Evolutionary conservation across 1,140 invertebrate species (phyloP), one percentile per base, ranked within the genome.

Genomic region (Dinothrombium tinctorium): DNA sequence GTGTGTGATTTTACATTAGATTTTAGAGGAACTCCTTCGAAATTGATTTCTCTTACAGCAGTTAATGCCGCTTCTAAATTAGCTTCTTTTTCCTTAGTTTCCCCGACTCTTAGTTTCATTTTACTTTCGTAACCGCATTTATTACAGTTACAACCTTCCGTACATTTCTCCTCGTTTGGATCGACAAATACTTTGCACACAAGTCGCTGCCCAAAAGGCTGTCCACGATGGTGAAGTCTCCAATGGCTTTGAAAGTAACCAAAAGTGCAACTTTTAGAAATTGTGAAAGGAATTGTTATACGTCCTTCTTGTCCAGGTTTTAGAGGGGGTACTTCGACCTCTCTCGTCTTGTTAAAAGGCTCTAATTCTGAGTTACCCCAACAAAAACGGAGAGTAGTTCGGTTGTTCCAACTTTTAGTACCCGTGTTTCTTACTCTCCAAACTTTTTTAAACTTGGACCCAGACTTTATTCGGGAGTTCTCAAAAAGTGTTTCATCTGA

Each of bases 371-470:
- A 1, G 2, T 33, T n/a, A 4, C 23, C 39, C 26, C 39, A 6
- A 32, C 15, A 14, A 17, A 14, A 33, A 9, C 21, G 12, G 2
- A 40, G 25, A 29, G 29, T 42, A 22, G 55, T 56, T 14, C 43
- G 28, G 5, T 39, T 26, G 17, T 47, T 51, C 58, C 57, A 61
- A 21, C 45, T 43, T 14, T 46, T 45, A 31, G 45, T 54, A 17
- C 59, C 59, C 43, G 49, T 53, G 46, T 61, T 61, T 28, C 47
- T 45, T 43, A 61, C 51, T 32, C 47, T 49, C 59, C 59, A 61
- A 2, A 49, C 55, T 44, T 61, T 61, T 9, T 51, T 29, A 31
- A 61, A 50, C 24, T 47, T 47, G 23, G 53, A 51, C 26, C 50
- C 52, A 9, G 57, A 55, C 17, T 49, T 47, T 12, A 59, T 38